Percentiles rank a stretch among this genome's conserved stretches.
These are phyloP conservation scores for Oriolus oriolus DNA, from an alignment of 2,113 vertebrate genomes.

Conservation along the genomic window DNA sequence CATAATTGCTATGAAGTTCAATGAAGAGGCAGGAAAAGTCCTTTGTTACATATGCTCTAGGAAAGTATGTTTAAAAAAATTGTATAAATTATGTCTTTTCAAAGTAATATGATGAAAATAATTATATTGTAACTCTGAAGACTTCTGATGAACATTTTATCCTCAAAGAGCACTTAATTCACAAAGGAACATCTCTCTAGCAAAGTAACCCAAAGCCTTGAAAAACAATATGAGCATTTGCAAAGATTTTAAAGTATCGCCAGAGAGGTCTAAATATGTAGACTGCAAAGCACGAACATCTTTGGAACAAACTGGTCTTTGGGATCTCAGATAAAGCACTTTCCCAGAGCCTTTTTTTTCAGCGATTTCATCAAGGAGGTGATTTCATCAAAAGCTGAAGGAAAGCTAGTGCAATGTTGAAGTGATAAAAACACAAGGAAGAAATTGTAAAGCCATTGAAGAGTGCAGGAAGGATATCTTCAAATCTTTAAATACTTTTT, in stretches of 20 bases:
- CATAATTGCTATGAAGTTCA: neutral
- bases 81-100: neutral
- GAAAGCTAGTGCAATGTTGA: constrained; percentile 8
- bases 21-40: neutral
- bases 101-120: neutral
- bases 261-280: neutral
- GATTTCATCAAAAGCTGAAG: constrained; percentile 46
- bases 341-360: neutral
- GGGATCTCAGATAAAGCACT: constrained; percentile 42
- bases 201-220: neutral
- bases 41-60: neutral
- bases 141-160: constrained; percentile 33
- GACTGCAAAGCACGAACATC: constrained; percentile 14
- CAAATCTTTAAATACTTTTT: constrained; percentile 25
- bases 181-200: neutral
- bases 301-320: constrained; percentile 44
- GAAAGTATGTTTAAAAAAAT: neutral
- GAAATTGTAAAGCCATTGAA: constrained; percentile 18
- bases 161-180: constrained; percentile 34
- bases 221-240: constrained; percentile 5
- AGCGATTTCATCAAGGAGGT: constrained; percentile 34
- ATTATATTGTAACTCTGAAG: neutral
- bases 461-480: constrained; percentile 27
- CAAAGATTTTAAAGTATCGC: neutral
- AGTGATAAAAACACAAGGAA: constrained; percentile 50